Evolutionary conservation across 92 coral and sea anemone genomes (phyloP).

Genomic region (Actinostola sp.): DNA sequence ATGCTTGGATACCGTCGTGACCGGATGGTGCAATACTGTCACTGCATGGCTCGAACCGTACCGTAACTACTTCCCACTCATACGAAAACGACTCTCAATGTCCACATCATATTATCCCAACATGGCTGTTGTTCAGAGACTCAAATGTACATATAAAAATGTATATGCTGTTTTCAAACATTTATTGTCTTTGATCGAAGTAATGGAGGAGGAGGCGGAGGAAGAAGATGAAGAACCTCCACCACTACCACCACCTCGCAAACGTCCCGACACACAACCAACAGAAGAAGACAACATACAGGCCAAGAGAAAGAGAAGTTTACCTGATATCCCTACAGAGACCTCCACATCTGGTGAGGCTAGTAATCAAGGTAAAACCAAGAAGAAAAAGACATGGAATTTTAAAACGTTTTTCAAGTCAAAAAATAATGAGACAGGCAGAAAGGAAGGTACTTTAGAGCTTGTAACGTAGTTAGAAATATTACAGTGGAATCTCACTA

Average conservation of each 20-base stretch:
- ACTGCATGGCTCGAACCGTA: too few species aligned
- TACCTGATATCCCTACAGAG: constrained; percentile 17
- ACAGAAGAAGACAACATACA: not conserved
- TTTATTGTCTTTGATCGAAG: too few species aligned
- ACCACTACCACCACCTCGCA: constrained; percentile 73
- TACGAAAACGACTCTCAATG: too few species aligned
- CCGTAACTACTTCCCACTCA: too few species aligned
- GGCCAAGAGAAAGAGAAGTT: constrained; percentile 12
- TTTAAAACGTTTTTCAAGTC: not conserved
- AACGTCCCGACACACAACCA: constrained; percentile 19
- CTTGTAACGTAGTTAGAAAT: not conserved
- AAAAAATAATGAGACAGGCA: constrained; percentile 6
- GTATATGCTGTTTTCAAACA: too few species aligned
- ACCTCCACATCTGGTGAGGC: constrained; percentile 2
- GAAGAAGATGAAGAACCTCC: constrained; percentile 69
- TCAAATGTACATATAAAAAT: too few species aligned
- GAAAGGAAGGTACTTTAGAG: not conserved
- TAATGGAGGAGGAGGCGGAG: too few species aligned
- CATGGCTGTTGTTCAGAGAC: too few species aligned
- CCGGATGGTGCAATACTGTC: too few species aligned
- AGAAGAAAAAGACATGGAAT: not conserved
- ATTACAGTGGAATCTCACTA: not conserved
- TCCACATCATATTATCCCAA: too few species aligned
- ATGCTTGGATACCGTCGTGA: too few species aligned
- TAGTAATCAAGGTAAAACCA: constrained; percentile 10